Evolutionary conservation across 2,797 vertebrate genomes (phyloP).

Genomic region (Xyrichtys novacula): DNA sequence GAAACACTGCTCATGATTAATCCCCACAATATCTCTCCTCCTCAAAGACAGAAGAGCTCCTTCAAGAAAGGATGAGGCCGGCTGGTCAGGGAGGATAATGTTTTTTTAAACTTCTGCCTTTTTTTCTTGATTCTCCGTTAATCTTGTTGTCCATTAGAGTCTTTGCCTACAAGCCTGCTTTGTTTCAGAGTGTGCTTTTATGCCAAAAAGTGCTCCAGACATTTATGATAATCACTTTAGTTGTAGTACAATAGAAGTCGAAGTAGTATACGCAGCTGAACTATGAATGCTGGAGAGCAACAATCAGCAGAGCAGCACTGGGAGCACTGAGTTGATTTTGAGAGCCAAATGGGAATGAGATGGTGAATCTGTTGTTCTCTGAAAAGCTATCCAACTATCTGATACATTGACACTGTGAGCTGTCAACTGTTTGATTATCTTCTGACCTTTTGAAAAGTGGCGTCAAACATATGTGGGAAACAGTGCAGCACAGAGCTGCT

Average conservation of each 20-base stretch:
- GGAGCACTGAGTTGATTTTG: not conserved
- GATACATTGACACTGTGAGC: not conserved
- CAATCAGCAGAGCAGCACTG: not conserved
- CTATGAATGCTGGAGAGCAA: slow-evolving; percentile 6
- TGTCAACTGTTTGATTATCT: slow-evolving; percentile 3
- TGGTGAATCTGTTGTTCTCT: not conserved
- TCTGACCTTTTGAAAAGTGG: not conserved
- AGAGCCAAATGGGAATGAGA: not conserved
- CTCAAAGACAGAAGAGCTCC: slow-evolving; percentile 18
- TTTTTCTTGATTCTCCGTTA: slow-evolving; percentile 33
- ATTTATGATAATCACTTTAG: slow-evolving; percentile 13
- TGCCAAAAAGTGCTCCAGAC: not conserved
- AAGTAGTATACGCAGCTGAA: slow-evolving; percentile 1
- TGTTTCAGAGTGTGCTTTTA: not conserved
- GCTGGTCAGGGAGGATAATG: slow-evolving; percentile 22
- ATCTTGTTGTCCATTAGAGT: slow-evolving; percentile 26
- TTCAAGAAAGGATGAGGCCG: slow-evolving; percentile 16
- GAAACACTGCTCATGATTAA: slow-evolving; percentile 34
- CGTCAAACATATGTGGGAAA: not conserved
- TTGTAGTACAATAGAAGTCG: not conserved
- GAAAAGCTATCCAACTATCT: not conserved
- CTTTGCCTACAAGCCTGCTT: slow-evolving; percentile 4
- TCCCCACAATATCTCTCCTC: slow-evolving; percentile 16
- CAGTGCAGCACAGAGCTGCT: not conserved
- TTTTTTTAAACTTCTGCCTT: slow-evolving; percentile 32